These are phyloP conservation scores for Cygnus olor DNA, from an alignment of 2,797 vertebrate species.

Conservation along the genomic window DNA sequence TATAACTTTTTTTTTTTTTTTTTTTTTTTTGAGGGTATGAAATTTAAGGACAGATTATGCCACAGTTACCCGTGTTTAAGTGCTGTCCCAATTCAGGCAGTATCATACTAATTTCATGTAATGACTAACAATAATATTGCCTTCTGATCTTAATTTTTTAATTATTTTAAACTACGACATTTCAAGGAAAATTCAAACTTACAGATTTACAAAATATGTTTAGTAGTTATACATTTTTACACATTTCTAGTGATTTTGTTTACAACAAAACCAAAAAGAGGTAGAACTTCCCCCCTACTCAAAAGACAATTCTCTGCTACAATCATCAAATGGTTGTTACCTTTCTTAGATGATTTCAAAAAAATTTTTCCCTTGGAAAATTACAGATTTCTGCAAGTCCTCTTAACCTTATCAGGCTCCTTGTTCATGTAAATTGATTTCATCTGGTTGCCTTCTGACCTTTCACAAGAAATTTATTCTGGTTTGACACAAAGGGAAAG, in stretches of 20 bases:
- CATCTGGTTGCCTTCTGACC: background rate
- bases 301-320: background rate
- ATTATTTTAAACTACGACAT: background rate
- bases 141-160: background rate
- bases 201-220: background rate
- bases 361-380: background rate
- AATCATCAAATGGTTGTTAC: background rate
- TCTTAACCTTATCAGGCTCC: background rate
- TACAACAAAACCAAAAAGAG: background rate
- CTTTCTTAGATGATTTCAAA: background rate
- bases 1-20: background rate
- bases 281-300: background rate
- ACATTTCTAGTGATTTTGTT: background rate
- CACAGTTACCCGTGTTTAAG: background rate
- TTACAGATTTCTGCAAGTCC: background rate
- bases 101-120: background rate
- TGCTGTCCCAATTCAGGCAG: background rate
- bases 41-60: background rate
- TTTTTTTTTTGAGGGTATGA: background rate
- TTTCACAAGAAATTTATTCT: conserved; percentile 11
- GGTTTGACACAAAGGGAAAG: background rate
- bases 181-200: background rate
- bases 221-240: background rate
- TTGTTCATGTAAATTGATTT: background rate
- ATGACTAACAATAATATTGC: background rate